Conservation (phyloP, 2,888 invertebrate species). For the Ophioninae sp. region DNA sequence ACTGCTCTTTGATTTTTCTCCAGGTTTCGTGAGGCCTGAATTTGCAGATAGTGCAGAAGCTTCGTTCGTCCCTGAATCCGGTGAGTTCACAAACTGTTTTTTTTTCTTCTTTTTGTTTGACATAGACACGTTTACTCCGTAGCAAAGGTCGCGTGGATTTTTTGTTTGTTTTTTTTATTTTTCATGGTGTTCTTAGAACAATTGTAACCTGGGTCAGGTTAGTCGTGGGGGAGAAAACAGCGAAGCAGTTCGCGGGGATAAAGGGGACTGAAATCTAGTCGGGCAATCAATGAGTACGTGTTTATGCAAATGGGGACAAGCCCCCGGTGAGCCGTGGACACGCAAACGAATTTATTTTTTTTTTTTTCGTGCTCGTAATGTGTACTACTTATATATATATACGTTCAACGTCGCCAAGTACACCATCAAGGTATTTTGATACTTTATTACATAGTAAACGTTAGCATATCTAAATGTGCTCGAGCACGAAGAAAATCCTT, state of each 20-base stretch:
- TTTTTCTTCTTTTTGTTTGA: too few relatives aligned
- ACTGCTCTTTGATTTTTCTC: slow-evolving; percentile 26
- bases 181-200: neutral
- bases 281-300: slow-evolving; percentile 78
- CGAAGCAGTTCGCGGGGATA: slow-evolving; percentile 63
- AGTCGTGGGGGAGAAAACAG: neutral
- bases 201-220: neutral
- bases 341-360: slow-evolving; percentile 72
- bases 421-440: slow-evolving; percentile 31
- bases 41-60: slow-evolving; percentile 68
- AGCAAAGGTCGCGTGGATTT: neutral
- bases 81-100: slow-evolving; percentile 69
- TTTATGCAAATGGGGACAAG: slow-evolving; percentile 78
- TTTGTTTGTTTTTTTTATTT: neutral
- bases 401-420: slow-evolving; percentile 23
- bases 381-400: slow-evolving; percentile 19
- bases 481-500: slow-evolving; percentile 18
- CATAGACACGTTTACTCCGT: neutral
- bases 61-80: slow-evolving; percentile 71
- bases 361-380: slow-evolving; percentile 62
- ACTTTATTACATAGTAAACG: slow-evolving; percentile 22
- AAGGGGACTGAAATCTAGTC: slow-evolving; percentile 76
- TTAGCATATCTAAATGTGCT: slow-evolving; percentile 24
- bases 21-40: slow-evolving; percentile 75
- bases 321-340: slow-evolving; percentile 70